These are phyloP conservation scores for Eupsittula cactorum DNA, from an alignment of 2,113 vertebrate species.

Conservation along the genomic window DNA sequence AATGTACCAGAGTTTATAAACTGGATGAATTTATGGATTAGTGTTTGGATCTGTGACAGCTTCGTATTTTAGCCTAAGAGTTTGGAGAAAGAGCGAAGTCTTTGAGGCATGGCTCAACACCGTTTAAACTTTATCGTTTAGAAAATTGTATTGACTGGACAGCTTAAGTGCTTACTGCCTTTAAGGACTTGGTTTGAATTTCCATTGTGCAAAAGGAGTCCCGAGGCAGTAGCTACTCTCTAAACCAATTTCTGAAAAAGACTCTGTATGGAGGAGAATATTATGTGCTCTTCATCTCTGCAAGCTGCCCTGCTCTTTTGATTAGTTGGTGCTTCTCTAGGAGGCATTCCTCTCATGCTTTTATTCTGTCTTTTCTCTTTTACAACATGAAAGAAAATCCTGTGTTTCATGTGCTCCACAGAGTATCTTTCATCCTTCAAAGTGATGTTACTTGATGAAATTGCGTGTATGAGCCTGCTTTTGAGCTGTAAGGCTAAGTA, in stretches of 20 bases:
- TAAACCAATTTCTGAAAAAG: neutral
- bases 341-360: neutral
- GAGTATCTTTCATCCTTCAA: conserved; percentile 28
- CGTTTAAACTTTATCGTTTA: neutral
- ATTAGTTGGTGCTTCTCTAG: neutral
- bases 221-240: neutral
- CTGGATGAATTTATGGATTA: neutral
- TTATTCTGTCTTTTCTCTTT: neutral
- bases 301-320: neutral
- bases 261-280: neutral
- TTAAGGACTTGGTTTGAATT: neutral
- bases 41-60: neutral
- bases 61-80: neutral
- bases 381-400: conserved; percentile 3
- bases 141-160: neutral
- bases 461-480: neutral
- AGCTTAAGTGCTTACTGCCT: neutral
- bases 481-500: neutral
- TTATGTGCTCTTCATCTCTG: neutral
- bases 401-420: neutral
- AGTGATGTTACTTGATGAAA: neutral
- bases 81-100: neutral
- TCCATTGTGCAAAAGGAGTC: neutral
- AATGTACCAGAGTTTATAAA: neutral
- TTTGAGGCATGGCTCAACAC: neutral